Evolutionary conservation across 2,888 invertebrate genomes (phyloP), one percentile per base, ranked within the genome.

Genomic region (Microctonus hyperodae): DNA sequence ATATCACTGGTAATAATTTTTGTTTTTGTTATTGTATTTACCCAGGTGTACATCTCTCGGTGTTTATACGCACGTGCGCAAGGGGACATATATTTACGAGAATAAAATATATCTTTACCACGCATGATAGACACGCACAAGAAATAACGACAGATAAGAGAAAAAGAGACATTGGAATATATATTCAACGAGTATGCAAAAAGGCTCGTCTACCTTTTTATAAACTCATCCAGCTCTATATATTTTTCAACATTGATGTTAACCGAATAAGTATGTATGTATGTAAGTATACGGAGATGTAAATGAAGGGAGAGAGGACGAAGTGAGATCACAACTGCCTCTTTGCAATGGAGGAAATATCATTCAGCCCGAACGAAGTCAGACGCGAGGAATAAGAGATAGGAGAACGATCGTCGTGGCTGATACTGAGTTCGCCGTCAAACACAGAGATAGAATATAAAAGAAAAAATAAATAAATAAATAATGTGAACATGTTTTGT

Each of bases 401-500:
- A 44, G 44, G 20, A 44, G 44, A 44, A 16, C 6, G 44, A 44
- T 44, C 20, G 44, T 16, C 44, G 16, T 44, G 7, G 44, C 44
- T 44, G 44, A 44, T 44, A 44, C 16, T 9, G 16, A 5, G n/a
- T n/a, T 28, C 16, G 16, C 61, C 48, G 35, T n/a, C 25, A 67
- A 67, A n/a, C n/a, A 56, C 31, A 13, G 31, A 16, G 64, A 44
- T 28, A 61, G 35, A 44, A 20, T 31, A 44, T n/a, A 25, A 13
- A 28, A 40, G 28, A 16, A 13, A 28, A 61, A 25, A 25, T 31
- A 57, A 48, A 33, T 37, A 33, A 50, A 33, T n/a, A 11, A 33
- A 62, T 44, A 50, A 33, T 40, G 69, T 65, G 13, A 64, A 57
- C 64, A 73, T 70, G 65, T 66, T 74, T 70, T 74, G 67, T 69